Conservation (phyloP, 2,113 vertebrate genomes). For the Lepidothrix coronata region DNA sequence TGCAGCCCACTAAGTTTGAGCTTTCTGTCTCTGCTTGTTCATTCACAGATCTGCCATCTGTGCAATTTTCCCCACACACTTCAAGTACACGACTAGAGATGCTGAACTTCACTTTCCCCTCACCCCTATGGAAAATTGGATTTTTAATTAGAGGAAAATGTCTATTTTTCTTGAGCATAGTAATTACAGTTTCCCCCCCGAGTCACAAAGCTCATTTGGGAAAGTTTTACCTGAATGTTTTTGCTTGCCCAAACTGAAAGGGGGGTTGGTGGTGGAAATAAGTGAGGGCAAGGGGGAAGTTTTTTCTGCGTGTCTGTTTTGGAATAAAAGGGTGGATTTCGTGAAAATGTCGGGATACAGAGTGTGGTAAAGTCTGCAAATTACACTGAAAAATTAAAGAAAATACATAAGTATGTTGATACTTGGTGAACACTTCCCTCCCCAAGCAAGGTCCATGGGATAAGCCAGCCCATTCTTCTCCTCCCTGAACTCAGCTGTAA, state of each 20-base stretch:
- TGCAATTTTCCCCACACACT: background rate
- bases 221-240: constrained; percentile 1
- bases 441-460: background rate
- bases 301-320: background rate
- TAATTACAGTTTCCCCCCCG: background rate
- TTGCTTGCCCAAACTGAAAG: background rate
- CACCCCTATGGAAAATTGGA: background rate
- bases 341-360: background rate
- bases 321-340: background rate
- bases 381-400: background rate
- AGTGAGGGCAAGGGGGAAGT: background rate
- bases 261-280: background rate
- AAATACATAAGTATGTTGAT: background rate
- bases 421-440: background rate
- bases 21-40: background rate
- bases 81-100: background rate
- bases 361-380: background rate
- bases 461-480: background rate
- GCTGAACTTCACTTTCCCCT: background rate
- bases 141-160: constrained; percentile 38
- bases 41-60: background rate
- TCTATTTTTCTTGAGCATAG: background rate
- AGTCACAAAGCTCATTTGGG: background rate
- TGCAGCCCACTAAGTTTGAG: background rate
- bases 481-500: background rate